phyloP scores from a whole-genome alignment of 1,140 invertebrate species.

The Zaprionus davidi region DNA sequence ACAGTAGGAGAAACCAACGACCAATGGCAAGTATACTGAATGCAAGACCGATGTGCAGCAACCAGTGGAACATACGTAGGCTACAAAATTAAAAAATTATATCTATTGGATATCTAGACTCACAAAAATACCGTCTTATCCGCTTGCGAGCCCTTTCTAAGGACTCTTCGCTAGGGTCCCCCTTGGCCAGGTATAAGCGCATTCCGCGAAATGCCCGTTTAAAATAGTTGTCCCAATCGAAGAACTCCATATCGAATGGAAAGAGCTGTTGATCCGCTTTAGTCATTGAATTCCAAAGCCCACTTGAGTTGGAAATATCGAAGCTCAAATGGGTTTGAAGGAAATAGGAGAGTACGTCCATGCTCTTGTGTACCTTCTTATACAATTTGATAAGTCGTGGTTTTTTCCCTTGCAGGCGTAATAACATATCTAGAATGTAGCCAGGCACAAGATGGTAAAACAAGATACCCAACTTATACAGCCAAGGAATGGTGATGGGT shows the following conservation, averaged over 20 bases:
- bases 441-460: slow-evolving; percentile 87
- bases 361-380: slow-evolving; percentile 88
- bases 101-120: background rate
- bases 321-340: slow-evolving; percentile 88
- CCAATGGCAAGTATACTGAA: background rate
- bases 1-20: background rate
- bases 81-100: background rate
- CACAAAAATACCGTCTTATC: slow-evolving; percentile 12
- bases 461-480: slow-evolving; percentile 84
- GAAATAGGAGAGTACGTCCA: slow-evolving; percentile 88
- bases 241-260: slow-evolving; percentile 87
- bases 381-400: slow-evolving; percentile 87
- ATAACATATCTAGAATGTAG: slow-evolving; percentile 85
- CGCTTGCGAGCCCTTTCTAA: slow-evolving; percentile 79
- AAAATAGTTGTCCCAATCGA: slow-evolving; percentile 88
- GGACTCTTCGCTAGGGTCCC: slow-evolving; percentile 86
- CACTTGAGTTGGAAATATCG: slow-evolving; percentile 87
- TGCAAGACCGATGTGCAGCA: background rate
- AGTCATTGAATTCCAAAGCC: slow-evolving; percentile 86
- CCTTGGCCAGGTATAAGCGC: slow-evolving; percentile 88
- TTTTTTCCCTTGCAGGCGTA: slow-evolving; percentile 83
- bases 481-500: slow-evolving; percentile 68
- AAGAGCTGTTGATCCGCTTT: slow-evolving; percentile 87
- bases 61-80: background rate
- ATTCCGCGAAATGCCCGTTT: slow-evolving; percentile 87